These are phyloP conservation scores for Pachyrhynchus sulphureomaculatus DNA, from an alignment of 1,140 invertebrate species.

Conservation along the genomic window DNA sequence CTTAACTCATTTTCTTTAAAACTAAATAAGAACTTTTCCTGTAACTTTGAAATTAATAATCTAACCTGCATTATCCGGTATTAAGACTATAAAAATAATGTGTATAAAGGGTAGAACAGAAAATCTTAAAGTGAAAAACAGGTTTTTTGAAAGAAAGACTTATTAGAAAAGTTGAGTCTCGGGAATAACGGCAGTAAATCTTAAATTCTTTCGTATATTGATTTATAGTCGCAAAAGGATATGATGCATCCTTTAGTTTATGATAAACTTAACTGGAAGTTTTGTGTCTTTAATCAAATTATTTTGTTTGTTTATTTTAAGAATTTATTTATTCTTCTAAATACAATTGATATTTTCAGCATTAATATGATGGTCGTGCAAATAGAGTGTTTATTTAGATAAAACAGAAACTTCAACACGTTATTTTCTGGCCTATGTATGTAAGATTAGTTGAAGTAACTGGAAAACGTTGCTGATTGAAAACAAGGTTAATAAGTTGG, in stretches of 20 bases:
- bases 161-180: conserved; percentile 13
- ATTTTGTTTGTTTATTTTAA: too few relatives aligned
- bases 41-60: conserved; percentile 19
- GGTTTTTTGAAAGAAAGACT: conserved; percentile 7
- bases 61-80: conserved; percentile 12
- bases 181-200: conserved; percentile 10
- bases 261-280: too few relatives aligned
- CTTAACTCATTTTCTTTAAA: conserved; percentile 23
- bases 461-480: too few relatives aligned
- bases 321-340: too few relatives aligned
- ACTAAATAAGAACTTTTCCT: conserved; percentile 23
- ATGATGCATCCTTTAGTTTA: conserved; percentile 4
- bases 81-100: conserved; percentile 9
- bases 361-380: too few relatives aligned
- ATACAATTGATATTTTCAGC: too few relatives aligned
- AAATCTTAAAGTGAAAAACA: conserved; percentile 8
- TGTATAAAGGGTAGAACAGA: neutral
- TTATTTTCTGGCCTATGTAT: too few relatives aligned
- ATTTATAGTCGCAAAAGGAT: conserved; percentile 8
- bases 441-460: too few relatives aligned
- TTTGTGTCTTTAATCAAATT: too few relatives aligned
- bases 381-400: too few relatives aligned
- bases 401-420: too few relatives aligned
- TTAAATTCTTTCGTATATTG: conserved; percentile 6
- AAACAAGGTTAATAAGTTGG: too few relatives aligned